A percentile compares a stretch with the other conserved stretches of the same genome.
phyloP scores from a whole-genome alignment of 2,113 vertebrate genomes.

The Osmerus mordax region DNA sequence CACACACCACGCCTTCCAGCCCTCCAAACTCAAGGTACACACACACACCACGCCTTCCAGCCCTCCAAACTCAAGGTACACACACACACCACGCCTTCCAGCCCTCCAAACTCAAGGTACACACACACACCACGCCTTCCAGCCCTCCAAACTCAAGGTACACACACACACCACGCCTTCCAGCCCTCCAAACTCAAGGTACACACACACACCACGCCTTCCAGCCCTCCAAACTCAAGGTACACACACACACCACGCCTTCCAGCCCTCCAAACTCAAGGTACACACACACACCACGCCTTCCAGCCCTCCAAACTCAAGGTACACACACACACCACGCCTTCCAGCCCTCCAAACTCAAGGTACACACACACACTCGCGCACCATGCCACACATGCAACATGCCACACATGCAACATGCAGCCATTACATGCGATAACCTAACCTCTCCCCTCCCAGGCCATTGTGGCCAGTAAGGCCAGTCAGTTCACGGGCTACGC shows the following conservation, averaged over 20 bases:
- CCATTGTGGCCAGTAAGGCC: constrained; percentile 96
- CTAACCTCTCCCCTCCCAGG: constrained; percentile 62
- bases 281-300: no score
- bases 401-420: not conserved
- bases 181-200: no score
- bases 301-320: no score
- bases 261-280: no score
- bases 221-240: no score
- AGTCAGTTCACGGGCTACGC: constrained; percentile 98
- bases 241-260: no score
- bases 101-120: not conserved
- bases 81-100: not conserved
- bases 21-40: constrained; percentile 93
- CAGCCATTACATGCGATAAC: not conserved
- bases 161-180: not conserved
- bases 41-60: not conserved
- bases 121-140: no score
- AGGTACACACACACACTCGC: not conserved
- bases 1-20: constrained; percentile 95
- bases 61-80: no score
- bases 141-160: no score
- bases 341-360: not conserved
- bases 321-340: no score
- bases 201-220: no score
- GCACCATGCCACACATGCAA: not conserved